These are phyloP conservation scores for Drosophila teissieri DNA, from an alignment of 1,140 invertebrate species.

Conservation along the genomic window DNA sequence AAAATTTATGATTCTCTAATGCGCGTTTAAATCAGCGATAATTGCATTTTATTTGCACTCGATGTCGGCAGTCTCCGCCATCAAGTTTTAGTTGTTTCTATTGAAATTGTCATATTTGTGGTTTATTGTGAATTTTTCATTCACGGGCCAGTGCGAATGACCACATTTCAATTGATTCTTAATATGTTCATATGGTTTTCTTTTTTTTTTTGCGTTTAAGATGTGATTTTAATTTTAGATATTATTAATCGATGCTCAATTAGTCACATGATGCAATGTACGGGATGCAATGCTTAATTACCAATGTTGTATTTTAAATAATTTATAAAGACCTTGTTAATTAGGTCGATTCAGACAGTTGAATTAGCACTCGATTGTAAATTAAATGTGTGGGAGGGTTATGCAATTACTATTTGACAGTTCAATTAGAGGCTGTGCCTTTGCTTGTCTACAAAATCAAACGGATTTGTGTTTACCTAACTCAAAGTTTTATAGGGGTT, in stretches of 20 bases:
- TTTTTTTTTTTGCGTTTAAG: conserved; percentile 8
- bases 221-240: conserved; percentile 26
- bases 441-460: conserved; percentile 18
- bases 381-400: background rate
- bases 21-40: conserved; percentile 64
- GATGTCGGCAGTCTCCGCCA: conserved; percentile 19
- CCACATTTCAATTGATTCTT: conserved; percentile 75
- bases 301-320: conserved; percentile 38
- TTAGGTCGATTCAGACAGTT: conserved; percentile 48
- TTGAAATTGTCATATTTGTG: conserved; percentile 60
- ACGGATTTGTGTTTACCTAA: conserved; percentile 15
- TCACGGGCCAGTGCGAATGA: conserved; percentile 33
- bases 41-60: conserved; percentile 62
- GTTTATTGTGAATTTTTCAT: conserved; percentile 35
- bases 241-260: background rate
- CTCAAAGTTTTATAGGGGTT: conserved; percentile 17
- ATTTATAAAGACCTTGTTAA: conserved; percentile 28
- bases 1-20: conserved; percentile 61
- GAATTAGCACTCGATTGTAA: conserved; percentile 45
- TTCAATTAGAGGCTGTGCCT: conserved; percentile 33
- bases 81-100: conserved; percentile 15
- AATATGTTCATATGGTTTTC: conserved; percentile 41
- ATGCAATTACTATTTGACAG: conserved; percentile 51
- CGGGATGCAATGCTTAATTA: conserved; percentile 14
- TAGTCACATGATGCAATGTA: conserved; percentile 3